Evolutionary conservation across 2,888 invertebrate genomes (phyloP).

Genomic region (Mactromeris polynyma): DNA sequence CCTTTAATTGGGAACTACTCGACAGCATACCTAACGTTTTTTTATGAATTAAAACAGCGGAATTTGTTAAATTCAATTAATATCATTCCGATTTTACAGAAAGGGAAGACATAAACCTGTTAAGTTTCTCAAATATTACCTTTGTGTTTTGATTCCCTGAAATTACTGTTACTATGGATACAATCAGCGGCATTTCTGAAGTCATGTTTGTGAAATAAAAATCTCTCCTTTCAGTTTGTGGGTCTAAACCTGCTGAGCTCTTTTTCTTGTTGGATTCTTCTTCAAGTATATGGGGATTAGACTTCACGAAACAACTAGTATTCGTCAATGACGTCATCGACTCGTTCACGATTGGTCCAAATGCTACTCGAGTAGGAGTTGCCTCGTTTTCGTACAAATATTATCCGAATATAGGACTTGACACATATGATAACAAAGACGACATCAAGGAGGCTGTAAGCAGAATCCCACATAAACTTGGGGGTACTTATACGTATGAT

Average conservation of each 20-base stretch:
- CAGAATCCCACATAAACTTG: conserved; percentile 57
- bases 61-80: too few species aligned
- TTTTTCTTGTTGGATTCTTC: conserved; percentile 74
- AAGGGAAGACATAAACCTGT: too few species aligned
- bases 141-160: too few species aligned
- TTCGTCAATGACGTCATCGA: conserved; percentile 74
- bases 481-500: conserved; percentile 67
- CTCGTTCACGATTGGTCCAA: conserved; percentile 70
- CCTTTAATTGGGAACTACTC: too few species aligned
- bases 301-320: conserved; percentile 75
- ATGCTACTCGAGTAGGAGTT: conserved; percentile 70
- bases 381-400: conserved; percentile 67
- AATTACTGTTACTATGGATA: too few species aligned
- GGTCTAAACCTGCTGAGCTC: conserved; percentile 69
- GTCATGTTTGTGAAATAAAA: not conserved
- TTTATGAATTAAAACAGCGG: too few species aligned
- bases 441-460: conserved; percentile 54
- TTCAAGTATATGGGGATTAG: conserved; percentile 74
- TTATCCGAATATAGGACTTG: conserved; percentile 49
- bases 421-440: conserved; percentile 49
- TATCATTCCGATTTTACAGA: too few species aligned
- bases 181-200: too few species aligned
- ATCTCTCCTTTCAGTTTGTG: conserved; percentile 55
- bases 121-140: too few species aligned
- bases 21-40: too few species aligned